A percentile compares a stretch with the other conserved stretches of the same genome.
Evolutionary conservation across 1,140 invertebrate genomes (phyloP).

Genomic region (Drosophila bocqueti): DNA sequence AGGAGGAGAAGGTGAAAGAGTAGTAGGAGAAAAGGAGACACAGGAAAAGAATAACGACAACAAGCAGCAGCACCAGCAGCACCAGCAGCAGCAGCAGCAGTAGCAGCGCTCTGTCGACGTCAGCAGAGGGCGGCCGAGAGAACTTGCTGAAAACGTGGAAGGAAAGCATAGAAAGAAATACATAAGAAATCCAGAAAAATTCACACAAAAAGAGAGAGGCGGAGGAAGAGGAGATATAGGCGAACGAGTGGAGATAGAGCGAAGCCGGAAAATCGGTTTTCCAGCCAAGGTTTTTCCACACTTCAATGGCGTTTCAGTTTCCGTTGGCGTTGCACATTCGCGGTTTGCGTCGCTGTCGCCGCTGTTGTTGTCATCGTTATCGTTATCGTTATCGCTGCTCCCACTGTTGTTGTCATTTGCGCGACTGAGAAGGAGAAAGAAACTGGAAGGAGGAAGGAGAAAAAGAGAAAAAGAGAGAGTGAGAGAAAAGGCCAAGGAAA

Average conservation of each 20-base stretch:
- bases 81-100: conserved; percentile 18
- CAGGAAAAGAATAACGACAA: conserved; percentile 16
- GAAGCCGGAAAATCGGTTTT: conserved; percentile 31
- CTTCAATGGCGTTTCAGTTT: conserved; percentile 77
- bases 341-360: conserved; percentile 38
- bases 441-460: neutral
- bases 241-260: conserved; percentile 23
- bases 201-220: conserved; percentile 7
- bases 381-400: conserved; percentile 33
- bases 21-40: conserved; percentile 17
- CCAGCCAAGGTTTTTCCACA: conserved; percentile 65
- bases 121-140: conserved; percentile 13
- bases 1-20: conserved; percentile 3
- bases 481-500: conserved; percentile 6
- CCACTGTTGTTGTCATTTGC: conserved; percentile 34
- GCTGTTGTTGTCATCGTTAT: conserved; percentile 49
- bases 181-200: conserved; percentile 13
- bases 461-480: neutral
- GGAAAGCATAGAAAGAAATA: conserved; percentile 11
- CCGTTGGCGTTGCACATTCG: conserved; percentile 37
- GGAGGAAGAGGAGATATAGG: conserved; percentile 9
- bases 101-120: conserved; percentile 18
- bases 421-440: conserved; percentile 5
- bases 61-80: conserved; percentile 5
- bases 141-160: conserved; percentile 26